Evolutionary conservation across 1,140 invertebrate species (phyloP).

Genomic region (Agrypnia vestita): DNA sequence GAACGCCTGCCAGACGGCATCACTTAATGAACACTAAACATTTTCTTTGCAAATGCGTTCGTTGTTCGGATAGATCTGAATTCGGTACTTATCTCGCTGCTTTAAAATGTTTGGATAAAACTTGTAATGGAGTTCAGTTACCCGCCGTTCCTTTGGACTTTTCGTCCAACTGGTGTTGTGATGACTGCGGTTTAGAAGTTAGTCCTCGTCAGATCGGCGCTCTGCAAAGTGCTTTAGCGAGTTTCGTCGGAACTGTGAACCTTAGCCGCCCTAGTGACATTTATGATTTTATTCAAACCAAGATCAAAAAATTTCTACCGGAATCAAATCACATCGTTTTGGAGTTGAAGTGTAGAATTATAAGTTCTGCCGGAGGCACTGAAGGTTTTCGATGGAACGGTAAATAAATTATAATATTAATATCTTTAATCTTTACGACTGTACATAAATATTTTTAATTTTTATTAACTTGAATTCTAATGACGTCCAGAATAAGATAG

Average conservation of each 20-base stretch:
- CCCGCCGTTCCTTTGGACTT: conserved; percentile 68
- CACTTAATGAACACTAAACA: conserved; percentile 82
- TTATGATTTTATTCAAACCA: conserved; percentile 69
- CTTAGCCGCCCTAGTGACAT: conserved; percentile 68
- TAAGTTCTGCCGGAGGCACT: conserved; percentile 66
- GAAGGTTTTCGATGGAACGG: conserved; percentile 68
- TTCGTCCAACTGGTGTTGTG: conserved; percentile 70
- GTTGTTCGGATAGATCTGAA: conserved; percentile 82
- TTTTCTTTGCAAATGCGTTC: conserved; percentile 81
- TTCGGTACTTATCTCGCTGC: conserved; percentile 70
- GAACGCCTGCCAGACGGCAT: conserved; percentile 77
- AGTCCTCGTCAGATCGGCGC: conserved; percentile 66
- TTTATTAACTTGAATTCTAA: too few relatives aligned
- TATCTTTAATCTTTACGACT: too few relatives aligned
- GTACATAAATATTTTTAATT: too few relatives aligned
- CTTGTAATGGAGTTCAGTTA: conserved; percentile 67
- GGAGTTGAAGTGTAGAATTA: conserved; percentile 70
- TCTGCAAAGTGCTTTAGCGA: conserved; percentile 69
- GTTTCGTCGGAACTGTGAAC: conserved; percentile 67
- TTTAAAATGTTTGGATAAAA: conserved; percentile 70
- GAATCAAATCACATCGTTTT: conserved; percentile 72
- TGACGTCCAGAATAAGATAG: too few relatives aligned
- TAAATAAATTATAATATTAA: conserved; percentile 51
- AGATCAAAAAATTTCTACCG: conserved; percentile 69
- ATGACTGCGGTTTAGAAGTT: conserved; percentile 68